Conservation (phyloP, 2,888 invertebrate genomes). For the Lasioglossum morio region DNA sequence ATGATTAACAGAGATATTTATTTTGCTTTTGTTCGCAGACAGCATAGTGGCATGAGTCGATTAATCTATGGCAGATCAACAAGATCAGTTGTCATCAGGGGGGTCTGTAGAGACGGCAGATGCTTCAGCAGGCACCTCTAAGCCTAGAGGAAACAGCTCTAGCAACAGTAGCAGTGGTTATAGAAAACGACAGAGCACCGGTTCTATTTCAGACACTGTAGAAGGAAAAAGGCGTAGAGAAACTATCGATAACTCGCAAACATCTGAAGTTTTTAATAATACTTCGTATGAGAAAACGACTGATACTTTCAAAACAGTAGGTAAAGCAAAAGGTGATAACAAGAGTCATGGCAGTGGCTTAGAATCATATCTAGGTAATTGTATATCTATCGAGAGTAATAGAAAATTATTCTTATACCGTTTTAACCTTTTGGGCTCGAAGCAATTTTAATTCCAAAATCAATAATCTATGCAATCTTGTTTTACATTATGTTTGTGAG, state of each 20-base stretch:
- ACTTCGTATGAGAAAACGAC: slow-evolving; percentile 73
- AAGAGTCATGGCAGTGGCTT: slow-evolving; percentile 81
- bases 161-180: slow-evolving; percentile 77
- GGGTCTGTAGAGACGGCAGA: slow-evolving; percentile 85
- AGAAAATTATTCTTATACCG: background rate
- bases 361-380: slow-evolving; percentile 81
- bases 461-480: too few relatives aligned
- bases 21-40: slow-evolving; percentile 72
- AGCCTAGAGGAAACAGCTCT: slow-evolving; percentile 80
- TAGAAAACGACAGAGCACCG: slow-evolving; percentile 82
- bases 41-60: slow-evolving; percentile 85
- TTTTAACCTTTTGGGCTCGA: background rate
- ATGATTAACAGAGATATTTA: background rate
- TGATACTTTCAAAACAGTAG: slow-evolving; percentile 79
- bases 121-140: slow-evolving; percentile 84
- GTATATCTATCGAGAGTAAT: background rate
- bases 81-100: slow-evolving; percentile 85
- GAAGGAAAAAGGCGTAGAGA: slow-evolving; percentile 82
- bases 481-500: too few relatives aligned
- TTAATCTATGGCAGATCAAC: slow-evolving; percentile 85
- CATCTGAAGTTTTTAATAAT: slow-evolving; percentile 72
- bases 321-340: slow-evolving; percentile 79
- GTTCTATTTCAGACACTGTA: slow-evolving; percentile 76
- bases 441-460: too few relatives aligned
- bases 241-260: slow-evolving; percentile 75